These are phyloP conservation scores for Clitarchus hookeri DNA, from an alignment of 2,888 invertebrate genomes.

Conservation along the genomic window DNA sequence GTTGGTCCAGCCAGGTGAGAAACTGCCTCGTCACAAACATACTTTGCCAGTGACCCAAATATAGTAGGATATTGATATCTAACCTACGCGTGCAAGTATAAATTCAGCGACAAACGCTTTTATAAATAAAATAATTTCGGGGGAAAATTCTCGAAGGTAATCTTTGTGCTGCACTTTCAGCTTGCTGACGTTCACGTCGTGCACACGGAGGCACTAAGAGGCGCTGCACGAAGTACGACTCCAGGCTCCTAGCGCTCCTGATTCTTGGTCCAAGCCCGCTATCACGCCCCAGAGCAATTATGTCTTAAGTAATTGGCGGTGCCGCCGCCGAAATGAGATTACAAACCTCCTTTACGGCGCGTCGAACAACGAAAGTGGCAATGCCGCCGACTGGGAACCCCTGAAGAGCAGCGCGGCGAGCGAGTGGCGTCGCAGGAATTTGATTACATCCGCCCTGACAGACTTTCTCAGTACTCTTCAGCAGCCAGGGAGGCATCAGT, in stretches of 20 bases:
- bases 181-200: too few relatives aligned
- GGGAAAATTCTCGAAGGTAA: too few relatives aligned
- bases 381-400: neutral
- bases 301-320: neutral
- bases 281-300: neutral
- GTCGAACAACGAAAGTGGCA: slow-evolving; percentile 6
- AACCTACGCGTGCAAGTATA: too few relatives aligned
- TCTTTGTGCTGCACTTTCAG: too few relatives aligned
- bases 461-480: neutral
- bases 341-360: slow-evolving; percentile 2
- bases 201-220: too few relatives aligned
- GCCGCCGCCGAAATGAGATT: neutral
- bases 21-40: too few relatives aligned
- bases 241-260: neutral
- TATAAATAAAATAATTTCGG: too few relatives aligned
- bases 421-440: neutral
- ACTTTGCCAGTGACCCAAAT: too few relatives aligned
- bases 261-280: neutral
- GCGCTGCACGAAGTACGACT: too few relatives aligned
- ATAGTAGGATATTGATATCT: too few relatives aligned
- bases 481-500: neutral
- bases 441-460: neutral
- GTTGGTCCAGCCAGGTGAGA: too few relatives aligned
- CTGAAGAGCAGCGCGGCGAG: neutral
- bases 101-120: too few relatives aligned